Conservation (phyloP, 2,797 vertebrate species). For the Cuniculus paca region DNA sequence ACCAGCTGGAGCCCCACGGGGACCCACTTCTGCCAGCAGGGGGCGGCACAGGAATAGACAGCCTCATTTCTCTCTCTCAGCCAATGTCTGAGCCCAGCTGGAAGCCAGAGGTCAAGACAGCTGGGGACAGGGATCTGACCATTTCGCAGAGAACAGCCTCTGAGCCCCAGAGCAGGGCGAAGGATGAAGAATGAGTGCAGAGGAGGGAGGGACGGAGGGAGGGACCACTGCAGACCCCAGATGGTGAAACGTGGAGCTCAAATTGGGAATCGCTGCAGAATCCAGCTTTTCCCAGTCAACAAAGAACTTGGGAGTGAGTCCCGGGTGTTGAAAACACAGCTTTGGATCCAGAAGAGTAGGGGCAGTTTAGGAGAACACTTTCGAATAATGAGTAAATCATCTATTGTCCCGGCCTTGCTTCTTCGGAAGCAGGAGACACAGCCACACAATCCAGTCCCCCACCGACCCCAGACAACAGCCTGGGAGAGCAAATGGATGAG, state of each 20-base stretch:
- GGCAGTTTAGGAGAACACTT: not conserved
- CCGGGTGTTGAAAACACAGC: not conserved
- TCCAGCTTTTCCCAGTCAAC: not conserved
- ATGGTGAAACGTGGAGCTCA: not conserved
- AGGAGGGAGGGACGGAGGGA: rapidly evolving
- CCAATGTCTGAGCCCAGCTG: not conserved
- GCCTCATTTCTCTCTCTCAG: not conserved
- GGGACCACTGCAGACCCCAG: not conserved
- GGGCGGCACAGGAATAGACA: not conserved
- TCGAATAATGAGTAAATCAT: not conserved
- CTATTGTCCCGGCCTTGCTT: not conserved
- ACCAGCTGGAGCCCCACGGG: not conserved
- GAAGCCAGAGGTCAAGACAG: not conserved
- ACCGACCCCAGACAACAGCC: not conserved
- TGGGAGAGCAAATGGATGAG: not conserved
- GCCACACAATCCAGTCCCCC: not conserved
- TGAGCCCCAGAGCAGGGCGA: not conserved
- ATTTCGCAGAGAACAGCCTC: not conserved
- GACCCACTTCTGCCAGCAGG: not conserved
- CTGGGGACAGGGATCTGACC: too few species aligned
- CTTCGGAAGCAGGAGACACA: not conserved
- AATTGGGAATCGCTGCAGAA: not conserved
- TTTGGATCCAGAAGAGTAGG: not conserved
- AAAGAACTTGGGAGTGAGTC: not conserved
- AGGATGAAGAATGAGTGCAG: rapidly evolving